Base-by-base conservation (phyloP, 2,888 invertebrate species). In the Sminthurides aquaticus region DNA sequence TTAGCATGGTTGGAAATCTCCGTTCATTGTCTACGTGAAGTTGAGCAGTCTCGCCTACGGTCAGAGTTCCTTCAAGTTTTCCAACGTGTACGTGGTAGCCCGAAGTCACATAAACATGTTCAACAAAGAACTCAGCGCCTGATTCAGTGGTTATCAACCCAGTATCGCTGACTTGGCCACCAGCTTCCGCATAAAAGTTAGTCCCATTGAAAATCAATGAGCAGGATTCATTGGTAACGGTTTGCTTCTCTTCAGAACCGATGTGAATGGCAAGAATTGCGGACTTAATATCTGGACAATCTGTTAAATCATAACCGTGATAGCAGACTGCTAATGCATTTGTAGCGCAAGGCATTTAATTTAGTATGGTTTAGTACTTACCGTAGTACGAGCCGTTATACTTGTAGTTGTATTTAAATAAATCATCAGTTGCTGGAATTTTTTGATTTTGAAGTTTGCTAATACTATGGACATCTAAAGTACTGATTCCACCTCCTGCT, bases 151-250 rank as follows among this genome's bases (percentile, higher is more conserved):
- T 87, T 78, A 96, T 83, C 74, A 88, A 93, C 25, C 99, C 99
- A 77, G 91, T 91, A 78, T 99, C 99, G 78, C 86, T 96, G 76
- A 94, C 96, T 81, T 99, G 99, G 18, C 99, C 99, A 69, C 99
- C 99, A 80, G 97, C 94, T 80, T 99, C 99, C 0, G 99, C 97
- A 80, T 99, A 99, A 80, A 99, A 99, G 79, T 85, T 89, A 0
- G 98, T 99, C 76, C 83, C 84, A 78, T 99, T 92, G 67, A 99
- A 81, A 70, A 99, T 81, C 63, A 99, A 81, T 22, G 94, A 97
- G 79, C 94, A 94, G 79, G 93, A 91, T 76, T 92, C 87, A 0
- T 94, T 94, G 28, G 90, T 86, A 34, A 78, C 80, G 8, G 95
- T 88, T 69, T 90, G 82, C 0, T 96, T 92, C 81, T 98, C 99